Evolutionary conservation across 1,140 invertebrate genomes (phyloP), one percentile per base, ranked within the genome.

Genomic region (Scaptodrosophila lebanonensis): DNA sequence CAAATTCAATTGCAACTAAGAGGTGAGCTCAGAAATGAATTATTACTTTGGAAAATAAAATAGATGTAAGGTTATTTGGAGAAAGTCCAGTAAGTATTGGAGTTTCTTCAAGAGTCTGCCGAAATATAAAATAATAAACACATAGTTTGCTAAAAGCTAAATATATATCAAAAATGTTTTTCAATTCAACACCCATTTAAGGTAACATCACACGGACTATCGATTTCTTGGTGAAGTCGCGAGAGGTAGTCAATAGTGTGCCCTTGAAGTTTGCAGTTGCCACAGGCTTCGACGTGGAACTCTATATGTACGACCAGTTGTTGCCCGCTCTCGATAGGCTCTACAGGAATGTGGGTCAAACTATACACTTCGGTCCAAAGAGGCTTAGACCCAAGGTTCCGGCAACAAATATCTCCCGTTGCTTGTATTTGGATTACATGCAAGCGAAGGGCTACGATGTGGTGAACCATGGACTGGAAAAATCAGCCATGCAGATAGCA

Each of bases 401-500:
- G 16, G 11, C 11, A 12, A 32, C 20, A 2, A 1, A 12, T 8
- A 62, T 42, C 2, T 38, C 54, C 1, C 45, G 32, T 1, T 47
- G 27, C n/a, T 40, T 79, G 0, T 66, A 56, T 13, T 5, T 75
- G 2, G 57, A 82, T 0, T 40, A 75, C 20, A 22, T 69, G n/a
- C 65, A 59, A 29, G 20, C 38, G 15, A 79, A 59, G 16, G 69
- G 65, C 0, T 79, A 62, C 38, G 17, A 44, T 6, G 12, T 54
- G 13, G 52, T 27, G 22, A 82, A 57, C 49, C 36, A 50, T 20
- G 90, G 90, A 11, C 72, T 91, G 25, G 88, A 89, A 58, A 49
- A 88, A 30, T 40, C 85, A 6, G 89, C 90, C 35, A 85, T 86
- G 35, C 51, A 87, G 48, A 40, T 89, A 16, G 88, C 89, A 1